phyloP scores from a whole-genome alignment of 1,140 invertebrate species.

The Achatina immaculata region DNA sequence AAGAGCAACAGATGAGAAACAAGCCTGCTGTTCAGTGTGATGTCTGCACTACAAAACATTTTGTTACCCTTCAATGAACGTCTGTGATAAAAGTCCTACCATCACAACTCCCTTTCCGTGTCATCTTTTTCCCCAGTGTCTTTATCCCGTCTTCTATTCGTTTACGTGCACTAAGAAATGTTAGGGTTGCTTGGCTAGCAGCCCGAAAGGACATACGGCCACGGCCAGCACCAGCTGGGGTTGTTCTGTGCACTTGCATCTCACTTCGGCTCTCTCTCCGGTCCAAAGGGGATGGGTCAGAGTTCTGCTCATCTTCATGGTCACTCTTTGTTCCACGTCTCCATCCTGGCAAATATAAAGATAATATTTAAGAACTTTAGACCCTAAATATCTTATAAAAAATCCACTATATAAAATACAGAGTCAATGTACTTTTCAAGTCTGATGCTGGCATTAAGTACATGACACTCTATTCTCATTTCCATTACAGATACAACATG shows the following conservation, averaged over 20 bases:
- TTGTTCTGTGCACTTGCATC: conserved; percentile 49
- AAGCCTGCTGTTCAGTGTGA: no score
- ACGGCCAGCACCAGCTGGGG: conserved; percentile 31
- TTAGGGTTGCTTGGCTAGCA: conserved; percentile 69
- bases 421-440: no score
- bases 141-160: conserved; percentile 68
- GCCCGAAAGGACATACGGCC: conserved; percentile 69
- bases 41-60: not conserved
- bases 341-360: conserved; percentile 57
- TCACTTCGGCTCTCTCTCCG: conserved; percentile 62
- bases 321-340: conserved; percentile 64
- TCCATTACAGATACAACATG: no score
- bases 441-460: no score
- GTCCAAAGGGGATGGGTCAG: conserved; percentile 55
- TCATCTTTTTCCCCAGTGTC: conserved; percentile 49
- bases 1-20: no score
- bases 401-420: no score
- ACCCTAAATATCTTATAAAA: no score
- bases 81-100: conserved; percentile 38
- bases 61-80: conserved; percentile 1
- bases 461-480: no score
- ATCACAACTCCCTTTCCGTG: conserved; percentile 51
- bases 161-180: conserved; percentile 67
- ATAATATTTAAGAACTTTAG: not conserved
- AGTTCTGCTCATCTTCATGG: conserved; percentile 65